Evolutionary conservation across 2,797 vertebrate genomes (phyloP).

Genomic region (Ctenosaura bakeri): DNA sequence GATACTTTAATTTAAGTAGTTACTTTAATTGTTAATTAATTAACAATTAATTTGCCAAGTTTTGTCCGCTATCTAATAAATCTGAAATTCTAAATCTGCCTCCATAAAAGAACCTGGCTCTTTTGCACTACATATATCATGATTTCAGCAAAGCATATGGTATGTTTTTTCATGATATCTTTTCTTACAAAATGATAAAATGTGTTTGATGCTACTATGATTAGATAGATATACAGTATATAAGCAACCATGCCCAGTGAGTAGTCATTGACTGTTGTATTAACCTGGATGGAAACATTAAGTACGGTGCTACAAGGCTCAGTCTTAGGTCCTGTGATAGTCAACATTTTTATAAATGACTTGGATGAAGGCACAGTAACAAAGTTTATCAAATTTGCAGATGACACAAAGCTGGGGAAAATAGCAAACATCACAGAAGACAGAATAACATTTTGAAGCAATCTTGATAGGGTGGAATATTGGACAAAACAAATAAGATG

Average conservation of each 20-base stretch:
- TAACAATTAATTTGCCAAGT: no score
- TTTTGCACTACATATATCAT: not conserved
- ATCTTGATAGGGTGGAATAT: not conserved
- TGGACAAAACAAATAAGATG: not conserved
- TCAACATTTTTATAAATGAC: not conserved
- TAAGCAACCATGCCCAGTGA: not conserved
- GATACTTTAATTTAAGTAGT: no score
- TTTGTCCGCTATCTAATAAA: no score
- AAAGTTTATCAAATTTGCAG: not conserved
- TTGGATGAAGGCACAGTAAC: not conserved
- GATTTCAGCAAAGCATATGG: not conserved
- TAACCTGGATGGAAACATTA: not conserved
- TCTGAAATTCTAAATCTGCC: no score
- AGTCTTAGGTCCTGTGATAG: no score
- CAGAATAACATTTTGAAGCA: not conserved
- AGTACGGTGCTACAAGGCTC: not conserved
- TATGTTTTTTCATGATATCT: not conserved
- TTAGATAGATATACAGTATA: not conserved
- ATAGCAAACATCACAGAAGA: not conserved
- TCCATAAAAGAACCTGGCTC: no score
- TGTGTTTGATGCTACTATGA: not conserved
- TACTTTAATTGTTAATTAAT: no score
- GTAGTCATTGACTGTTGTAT: not conserved
- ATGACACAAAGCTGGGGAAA: not conserved
- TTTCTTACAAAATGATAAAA: not conserved